phyloP scores from a whole-genome alignment of 2,797 vertebrate genomes.

The Schizopygopsis malacanthus region DNA sequence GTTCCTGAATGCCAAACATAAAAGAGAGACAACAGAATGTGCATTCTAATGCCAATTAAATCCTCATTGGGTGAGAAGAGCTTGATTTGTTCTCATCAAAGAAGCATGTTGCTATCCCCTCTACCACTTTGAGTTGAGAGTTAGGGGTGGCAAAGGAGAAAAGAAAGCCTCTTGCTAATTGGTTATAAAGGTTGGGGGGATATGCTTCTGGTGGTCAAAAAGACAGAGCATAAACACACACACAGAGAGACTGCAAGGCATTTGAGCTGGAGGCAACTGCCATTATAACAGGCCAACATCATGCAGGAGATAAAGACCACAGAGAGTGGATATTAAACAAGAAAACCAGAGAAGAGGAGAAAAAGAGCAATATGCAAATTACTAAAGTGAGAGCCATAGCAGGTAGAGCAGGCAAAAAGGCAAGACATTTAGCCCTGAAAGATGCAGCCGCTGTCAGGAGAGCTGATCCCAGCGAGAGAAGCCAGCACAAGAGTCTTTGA shows the following conservation, averaged over 20 bases:
- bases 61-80: constrained; percentile 62
- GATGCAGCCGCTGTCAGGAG: constrained; percentile 48
- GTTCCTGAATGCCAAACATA: constrained; percentile 63
- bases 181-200: constrained; percentile 78
- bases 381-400: constrained; percentile 22
- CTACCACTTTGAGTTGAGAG: constrained; percentile 64
- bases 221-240: constrained; percentile 62
- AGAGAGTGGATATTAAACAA: constrained; percentile 47
- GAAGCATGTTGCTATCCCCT: constrained; percentile 62
- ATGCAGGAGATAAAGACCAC: constrained; percentile 41
- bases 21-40: constrained; percentile 61
- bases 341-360: constrained; percentile 16
- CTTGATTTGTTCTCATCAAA: constrained; percentile 76
- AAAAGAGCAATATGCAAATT: constrained; percentile 53
- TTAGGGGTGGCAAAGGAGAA: constrained; percentile 65
- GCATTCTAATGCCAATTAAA: constrained; percentile 65
- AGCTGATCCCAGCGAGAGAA: constrained; percentile 43
- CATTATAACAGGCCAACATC: constrained; percentile 50
- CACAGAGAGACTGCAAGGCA: constrained; percentile 63
- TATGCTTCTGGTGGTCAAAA: constrained; percentile 70
- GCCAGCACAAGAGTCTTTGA: constrained; percentile 48
- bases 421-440: constrained; percentile 50
- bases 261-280: constrained; percentile 63
- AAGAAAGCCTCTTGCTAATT: constrained; percentile 75
- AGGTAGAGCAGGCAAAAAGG: constrained; percentile 16